Evolutionary conservation across 2,888 invertebrate species (phyloP).

Genomic region (Protonemura montana): DNA sequence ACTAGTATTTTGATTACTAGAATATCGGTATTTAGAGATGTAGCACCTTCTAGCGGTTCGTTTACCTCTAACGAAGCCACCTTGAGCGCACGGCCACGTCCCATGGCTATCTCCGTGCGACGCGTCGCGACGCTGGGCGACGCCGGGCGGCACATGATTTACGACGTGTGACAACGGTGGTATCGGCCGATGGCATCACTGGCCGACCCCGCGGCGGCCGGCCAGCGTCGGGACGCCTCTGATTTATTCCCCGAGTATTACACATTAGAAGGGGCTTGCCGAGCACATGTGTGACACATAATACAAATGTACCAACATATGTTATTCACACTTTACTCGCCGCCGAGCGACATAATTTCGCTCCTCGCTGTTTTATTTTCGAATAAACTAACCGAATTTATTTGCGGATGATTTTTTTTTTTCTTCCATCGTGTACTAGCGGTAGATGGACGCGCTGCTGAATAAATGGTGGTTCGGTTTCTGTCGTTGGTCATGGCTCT

Average conservation of each 20-base stretch:
- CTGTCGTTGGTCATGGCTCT: background rate
- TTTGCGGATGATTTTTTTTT: background rate
- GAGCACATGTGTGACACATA: slow-evolving; percentile 31
- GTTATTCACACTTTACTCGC: slow-evolving; percentile 22
- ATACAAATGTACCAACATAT: slow-evolving; percentile 23
- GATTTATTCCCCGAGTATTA: slow-evolving; percentile 33
- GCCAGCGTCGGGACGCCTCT: no score
- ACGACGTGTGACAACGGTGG: slow-evolving; percentile 25
- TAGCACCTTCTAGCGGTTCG: no score
- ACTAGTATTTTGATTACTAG: no score
- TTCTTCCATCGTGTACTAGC: background rate
- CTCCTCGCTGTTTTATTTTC: background rate
- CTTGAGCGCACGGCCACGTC: no score
- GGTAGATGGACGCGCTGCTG: background rate
- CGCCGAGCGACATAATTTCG: background rate
- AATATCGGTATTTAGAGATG: no score
- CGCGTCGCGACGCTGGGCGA: background rate
- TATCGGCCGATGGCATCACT: slow-evolving; percentile 36
- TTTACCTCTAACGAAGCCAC: no score
- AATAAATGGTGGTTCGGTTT: background rate
- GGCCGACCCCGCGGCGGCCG: no score
- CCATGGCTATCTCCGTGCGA: background rate
- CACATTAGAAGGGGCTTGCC: slow-evolving; percentile 20
- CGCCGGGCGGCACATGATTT: slow-evolving; percentile 23
- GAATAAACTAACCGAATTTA: slow-evolving; percentile 12